Evolutionary conservation across 2,888 invertebrate species (phyloP).

Genomic region (Autographa gamma): DNA sequence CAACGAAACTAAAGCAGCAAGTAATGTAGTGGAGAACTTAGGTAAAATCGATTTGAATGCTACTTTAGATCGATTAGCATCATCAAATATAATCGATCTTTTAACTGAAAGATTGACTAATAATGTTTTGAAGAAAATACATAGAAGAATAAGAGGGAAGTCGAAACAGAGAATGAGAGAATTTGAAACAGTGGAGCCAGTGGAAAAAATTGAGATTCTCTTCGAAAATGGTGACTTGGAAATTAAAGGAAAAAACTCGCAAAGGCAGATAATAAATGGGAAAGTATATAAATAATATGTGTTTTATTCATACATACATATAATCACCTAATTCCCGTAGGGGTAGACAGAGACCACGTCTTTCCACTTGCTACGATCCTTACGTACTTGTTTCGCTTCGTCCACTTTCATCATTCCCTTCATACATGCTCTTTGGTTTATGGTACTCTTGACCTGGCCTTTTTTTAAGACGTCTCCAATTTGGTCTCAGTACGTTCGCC

Average conservation of each 20-base stretch:
- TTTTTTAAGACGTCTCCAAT: no score
- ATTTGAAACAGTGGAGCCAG: not conserved
- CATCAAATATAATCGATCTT: slow-evolving; percentile 25
- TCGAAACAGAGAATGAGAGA: not conserved
- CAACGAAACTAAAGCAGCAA: not conserved
- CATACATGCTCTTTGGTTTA: no score
- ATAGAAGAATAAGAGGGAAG: not conserved
- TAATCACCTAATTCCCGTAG: no score
- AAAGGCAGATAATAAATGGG: not conserved
- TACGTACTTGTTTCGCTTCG: no score
- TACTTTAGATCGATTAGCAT: not conserved
- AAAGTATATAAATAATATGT: not conserved
- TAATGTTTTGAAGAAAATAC: slow-evolving; percentile 19
- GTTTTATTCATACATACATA: no score
- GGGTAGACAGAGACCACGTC: no score
- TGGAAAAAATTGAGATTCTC: slow-evolving; percentile 27
- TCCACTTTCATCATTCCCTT: no score
- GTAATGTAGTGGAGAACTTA: not conserved
- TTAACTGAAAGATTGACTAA: slow-evolving; percentile 16
- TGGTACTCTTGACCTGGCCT: no score
- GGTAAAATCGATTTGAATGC: slow-evolving; percentile 7
- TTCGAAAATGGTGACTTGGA: slow-evolving; percentile 11
- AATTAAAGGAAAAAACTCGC: not conserved
- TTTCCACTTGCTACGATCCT: no score
- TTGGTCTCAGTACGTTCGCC: no score